These are phyloP conservation scores for Arctopsyche grandis DNA, from an alignment of 1,140 invertebrate genomes.

Conservation along the genomic window DNA sequence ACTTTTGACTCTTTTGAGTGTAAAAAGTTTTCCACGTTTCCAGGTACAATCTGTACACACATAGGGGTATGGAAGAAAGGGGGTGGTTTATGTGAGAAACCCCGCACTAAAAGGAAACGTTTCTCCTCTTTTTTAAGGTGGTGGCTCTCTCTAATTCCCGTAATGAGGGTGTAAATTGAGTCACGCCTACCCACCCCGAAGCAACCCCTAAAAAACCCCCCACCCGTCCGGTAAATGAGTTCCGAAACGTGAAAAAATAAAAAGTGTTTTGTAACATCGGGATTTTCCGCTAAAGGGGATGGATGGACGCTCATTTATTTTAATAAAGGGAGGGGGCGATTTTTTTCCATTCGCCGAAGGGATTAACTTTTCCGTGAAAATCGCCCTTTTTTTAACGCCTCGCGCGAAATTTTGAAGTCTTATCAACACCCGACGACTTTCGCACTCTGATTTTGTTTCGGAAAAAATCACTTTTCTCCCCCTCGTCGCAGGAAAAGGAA, in stretches of 20 bases:
- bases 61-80: background rate
- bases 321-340: slow-evolving; percentile 48
- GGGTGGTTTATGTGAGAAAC: slow-evolving; percentile 10
- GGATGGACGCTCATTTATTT: slow-evolving; percentile 54
- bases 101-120: slow-evolving; percentile 23
- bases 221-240: slow-evolving; percentile 45
- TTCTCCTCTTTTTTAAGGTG: slow-evolving; percentile 37
- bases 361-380: slow-evolving; percentile 47
- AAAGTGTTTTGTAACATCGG: slow-evolving; percentile 49
- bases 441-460: too few species aligned
- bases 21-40: too few species aligned
- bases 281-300: slow-evolving; percentile 47
- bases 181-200: slow-evolving; percentile 40
- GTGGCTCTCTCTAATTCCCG: slow-evolving; percentile 48
- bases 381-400: slow-evolving; percentile 2
- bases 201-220: background rate
- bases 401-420: background rate
- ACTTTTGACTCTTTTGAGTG: too few species aligned
- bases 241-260: slow-evolving; percentile 53
- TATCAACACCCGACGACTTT: background rate
- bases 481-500: too few species aligned
- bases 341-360: slow-evolving; percentile 48
- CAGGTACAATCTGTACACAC: background rate
- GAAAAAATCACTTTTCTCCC: too few species aligned
- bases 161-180: slow-evolving; percentile 53